Evolutionary conservation across 2,797 vertebrate species (phyloP), one percentile per base, ranked within the genome.

Genomic region (Enteromius unitaeniatus): DNA sequence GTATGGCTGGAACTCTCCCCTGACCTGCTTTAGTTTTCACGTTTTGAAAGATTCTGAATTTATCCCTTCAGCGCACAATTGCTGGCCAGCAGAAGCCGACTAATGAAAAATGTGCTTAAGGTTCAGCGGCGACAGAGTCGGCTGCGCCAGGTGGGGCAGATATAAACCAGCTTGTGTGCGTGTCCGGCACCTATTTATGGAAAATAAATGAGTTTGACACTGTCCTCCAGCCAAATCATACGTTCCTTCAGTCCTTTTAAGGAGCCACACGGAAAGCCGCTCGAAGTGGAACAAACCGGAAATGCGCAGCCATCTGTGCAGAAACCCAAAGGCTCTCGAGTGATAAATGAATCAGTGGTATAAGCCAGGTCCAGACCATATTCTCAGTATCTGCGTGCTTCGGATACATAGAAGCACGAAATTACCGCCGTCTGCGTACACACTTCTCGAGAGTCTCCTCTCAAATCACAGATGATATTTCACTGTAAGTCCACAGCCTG

Each of bases 331-430:
- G 84, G 87, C 88, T 45, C 86, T 86, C 58, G 73, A 88, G 91
- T 92, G 91, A 92, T 92, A 91, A 92, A 92, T 90, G 89, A 92
- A 90, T 91, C 88, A 74, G 83, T 73, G 75, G 85, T 86, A 84
- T 88, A 65, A 86, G 81, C n/a, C n/a, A n/a, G n/a, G n/a, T n/a
- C n/a, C n/a, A n/a, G n/a, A n/a, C 84, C 79, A 87, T 86, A 90
- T 90, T 87, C 88, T 85, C 84, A 51, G 70, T 79, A 58, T 79
- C 60, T 23, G 55, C 65, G 37, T 62, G 72, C 79, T 85, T 88
- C 13, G 28, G 78, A 83, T 87, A 85, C 84, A 69, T 72, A 69
- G 79, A 86, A 53, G 81, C 64, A 86, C 64, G 53, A 75, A 89
- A 90, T 87, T 85, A 88, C 89, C 79, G 72, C 79, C 86, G 80